Base-by-base conservation (phyloP, 2,888 invertebrate genomes). In the Noctuana brunneofusca region DNA sequence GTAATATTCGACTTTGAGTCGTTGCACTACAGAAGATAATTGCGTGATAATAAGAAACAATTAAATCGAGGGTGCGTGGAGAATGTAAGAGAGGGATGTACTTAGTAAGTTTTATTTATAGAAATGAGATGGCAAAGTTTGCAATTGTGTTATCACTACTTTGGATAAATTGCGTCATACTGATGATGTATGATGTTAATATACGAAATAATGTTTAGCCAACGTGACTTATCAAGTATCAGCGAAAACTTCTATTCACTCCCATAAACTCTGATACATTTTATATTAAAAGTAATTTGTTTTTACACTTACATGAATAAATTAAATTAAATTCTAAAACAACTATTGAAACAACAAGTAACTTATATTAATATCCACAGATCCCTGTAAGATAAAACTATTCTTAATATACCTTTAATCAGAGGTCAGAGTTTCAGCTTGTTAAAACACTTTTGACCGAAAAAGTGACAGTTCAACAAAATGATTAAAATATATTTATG, bases 51-150 rank as follows among this genome's bases (percentile, higher is more conserved):
- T 41, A 62, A 64, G 53, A 63, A 65, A 65, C 58, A 68, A 65
- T 70, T 73, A 72, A 74, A 71, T 74, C 75, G 75, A 73, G 71
- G 74, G 74, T 77, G 71, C 74, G 74, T 76, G 71, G 70, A 75
- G 75, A 64, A 38, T 54, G 48, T 49, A 11, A 54, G 70, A 50
- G 58, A 14, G 74, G 80, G 65, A 60, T 67, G 65, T 78, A 80
- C 48, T 74, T 66, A 64, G 18, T 59, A 56, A 59, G 59, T 35
- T 64, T 60, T 16, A 6, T 66, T 20, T 9, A 70, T 57, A 46
- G 6, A 71, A 84, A 69, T 71, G 71, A 66, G 80, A 81, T 6
- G 56, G 53, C 22, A 20, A 56, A 63, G 43, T 60, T 58, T 48
- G 57, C 50, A 55, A 64, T 70, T 71, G 55, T 22, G 55, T 65